phyloP scores from a whole-genome alignment of 2,113 vertebrate genomes.

The Leptobrachium ailaonicum region DNA sequence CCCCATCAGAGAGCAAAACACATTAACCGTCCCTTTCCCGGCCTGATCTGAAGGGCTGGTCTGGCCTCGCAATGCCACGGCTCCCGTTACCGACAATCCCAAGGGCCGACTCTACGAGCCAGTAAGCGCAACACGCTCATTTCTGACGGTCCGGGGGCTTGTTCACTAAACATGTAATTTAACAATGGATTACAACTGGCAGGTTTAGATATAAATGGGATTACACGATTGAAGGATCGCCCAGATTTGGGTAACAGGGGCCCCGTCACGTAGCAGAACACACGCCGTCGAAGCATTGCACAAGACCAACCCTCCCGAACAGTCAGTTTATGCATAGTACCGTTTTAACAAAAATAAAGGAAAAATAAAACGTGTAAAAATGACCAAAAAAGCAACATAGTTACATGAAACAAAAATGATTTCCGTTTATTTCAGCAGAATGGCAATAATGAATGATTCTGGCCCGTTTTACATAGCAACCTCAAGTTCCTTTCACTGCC shows the following conservation, averaged over 20 bases:
- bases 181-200: no score
- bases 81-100: not conserved
- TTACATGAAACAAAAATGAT: no score
- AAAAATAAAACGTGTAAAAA: not conserved
- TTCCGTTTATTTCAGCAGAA: not conserved
- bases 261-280: no score
- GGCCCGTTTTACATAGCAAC: not conserved
- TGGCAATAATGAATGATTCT: not conserved
- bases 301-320: accelerated
- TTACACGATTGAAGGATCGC: no score
- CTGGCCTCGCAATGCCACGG: not conserved
- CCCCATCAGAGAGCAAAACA: constrained; percentile 8
- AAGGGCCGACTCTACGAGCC: not conserved
- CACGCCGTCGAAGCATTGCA: not conserved
- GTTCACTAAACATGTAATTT: no score
- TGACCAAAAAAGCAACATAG: not conserved
- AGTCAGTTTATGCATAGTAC: not conserved
- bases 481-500: not conserved
- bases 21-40: not conserved
- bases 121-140: no score
- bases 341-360: not conserved
- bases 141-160: no score
- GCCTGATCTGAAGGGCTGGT: not conserved
- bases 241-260: no score
- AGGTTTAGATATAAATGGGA: no score